These are phyloP conservation scores for Sialia sialis DNA, from an alignment of 2,113 vertebrate species.

Conservation along the genomic window DNA sequence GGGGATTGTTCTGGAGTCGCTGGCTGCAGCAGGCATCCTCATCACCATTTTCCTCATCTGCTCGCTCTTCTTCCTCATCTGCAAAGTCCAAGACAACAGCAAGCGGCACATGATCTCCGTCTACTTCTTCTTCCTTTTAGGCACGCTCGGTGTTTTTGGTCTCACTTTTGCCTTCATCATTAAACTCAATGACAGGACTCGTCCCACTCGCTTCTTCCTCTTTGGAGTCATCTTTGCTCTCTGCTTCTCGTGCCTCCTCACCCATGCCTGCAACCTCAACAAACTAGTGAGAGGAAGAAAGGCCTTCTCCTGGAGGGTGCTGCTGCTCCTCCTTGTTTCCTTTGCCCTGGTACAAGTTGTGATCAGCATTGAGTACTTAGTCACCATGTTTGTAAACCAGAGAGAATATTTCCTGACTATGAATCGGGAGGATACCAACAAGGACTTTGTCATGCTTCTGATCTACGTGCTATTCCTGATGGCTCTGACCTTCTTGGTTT, in stretches of 20 bases:
- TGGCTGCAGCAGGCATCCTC: constrained; percentile 78
- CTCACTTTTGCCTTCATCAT: constrained; percentile 90
- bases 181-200: constrained; percentile 69
- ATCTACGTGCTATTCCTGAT: constrained; percentile 87
- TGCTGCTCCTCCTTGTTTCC: constrained; percentile 69
- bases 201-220: constrained; percentile 86
- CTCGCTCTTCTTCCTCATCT: constrained; percentile 70
- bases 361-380: constrained; percentile 80
- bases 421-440: background rate
- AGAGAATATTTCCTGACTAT: background rate
- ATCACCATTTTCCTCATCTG: constrained; percentile 74
- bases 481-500: constrained; percentile 67
- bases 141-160: constrained; percentile 82
- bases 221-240: constrained; percentile 86
- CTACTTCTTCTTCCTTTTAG: constrained; percentile 82
- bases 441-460: constrained; percentile 86
- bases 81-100: constrained; percentile 74
- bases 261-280: constrained; percentile 72
- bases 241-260: constrained; percentile 87
- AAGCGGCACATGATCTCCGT: constrained; percentile 68
- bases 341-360: constrained; percentile 84
- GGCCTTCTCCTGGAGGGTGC: constrained; percentile 71
- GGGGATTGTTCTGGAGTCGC: constrained; percentile 84
- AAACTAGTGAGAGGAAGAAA: constrained; percentile 74
- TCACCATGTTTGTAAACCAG: constrained; percentile 72